Conservation (phyloP, 64 coral and sea anemone genomes). For the Montipora capricornis region DNA sequence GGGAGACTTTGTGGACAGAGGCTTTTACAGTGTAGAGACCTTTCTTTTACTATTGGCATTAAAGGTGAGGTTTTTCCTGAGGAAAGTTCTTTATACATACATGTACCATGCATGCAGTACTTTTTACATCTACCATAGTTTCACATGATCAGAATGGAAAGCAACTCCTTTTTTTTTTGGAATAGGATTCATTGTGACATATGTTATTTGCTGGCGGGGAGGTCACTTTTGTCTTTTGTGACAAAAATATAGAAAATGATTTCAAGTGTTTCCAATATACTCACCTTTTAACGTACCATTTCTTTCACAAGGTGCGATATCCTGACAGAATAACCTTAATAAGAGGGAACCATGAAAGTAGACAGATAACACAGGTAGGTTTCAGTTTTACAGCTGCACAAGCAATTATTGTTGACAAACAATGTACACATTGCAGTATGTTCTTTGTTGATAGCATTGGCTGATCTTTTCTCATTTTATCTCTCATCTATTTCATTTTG, state of each 20-base stretch:
- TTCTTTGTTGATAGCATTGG: not conserved
- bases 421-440: not conserved
- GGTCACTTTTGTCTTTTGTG: too few species aligned
- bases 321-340: constrained; percentile 99
- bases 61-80: constrained; percentile 62
- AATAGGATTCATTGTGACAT: too few species aligned
- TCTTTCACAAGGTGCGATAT: constrained; percentile 83
- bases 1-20: constrained; percentile 99
- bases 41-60: constrained; percentile 98
- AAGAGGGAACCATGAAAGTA: constrained; percentile 98
- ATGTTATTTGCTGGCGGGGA: too few species aligned
- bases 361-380: constrained; percentile 98
- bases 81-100: too few species aligned
- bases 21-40: constrained; percentile 99
- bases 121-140: too few species aligned
- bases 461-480: too few species aligned
- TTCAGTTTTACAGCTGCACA: not conserved
- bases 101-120: too few species aligned
- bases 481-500: too few species aligned
- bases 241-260: too few species aligned
- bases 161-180: too few species aligned
- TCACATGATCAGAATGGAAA: too few species aligned
- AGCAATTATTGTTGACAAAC: not conserved
- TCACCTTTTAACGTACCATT: not conserved
- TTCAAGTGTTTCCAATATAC: not conserved